phyloP scores from a whole-genome alignment of 2,797 vertebrate genomes.

The Pantherophis vulpinus region DNA sequence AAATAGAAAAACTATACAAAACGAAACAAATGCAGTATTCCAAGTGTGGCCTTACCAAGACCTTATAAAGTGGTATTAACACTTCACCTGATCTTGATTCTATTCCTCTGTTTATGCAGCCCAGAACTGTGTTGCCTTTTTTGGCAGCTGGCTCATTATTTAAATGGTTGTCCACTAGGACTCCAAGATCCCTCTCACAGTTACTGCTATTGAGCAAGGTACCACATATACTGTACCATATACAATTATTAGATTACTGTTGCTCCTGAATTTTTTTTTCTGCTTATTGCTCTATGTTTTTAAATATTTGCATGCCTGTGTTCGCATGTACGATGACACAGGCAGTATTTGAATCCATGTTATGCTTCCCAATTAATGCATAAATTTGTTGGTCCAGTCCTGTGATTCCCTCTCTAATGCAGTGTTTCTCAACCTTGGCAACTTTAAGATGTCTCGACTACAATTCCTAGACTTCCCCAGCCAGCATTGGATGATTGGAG shows the following conservation, averaged over 20 bases:
- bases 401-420: background rate
- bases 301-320: background rate
- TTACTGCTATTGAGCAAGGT: too few species aligned
- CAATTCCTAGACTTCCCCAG: background rate
- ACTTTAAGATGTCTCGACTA: background rate
- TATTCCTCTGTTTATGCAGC: too few species aligned
- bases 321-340: rapidly evolving
- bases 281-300: background rate
- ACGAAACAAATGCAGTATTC: too few species aligned
- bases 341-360: background rate
- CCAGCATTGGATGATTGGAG: background rate
- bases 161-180: too few species aligned
- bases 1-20: too few species aligned
- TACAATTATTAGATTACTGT: background rate
- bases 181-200: too few species aligned
- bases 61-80: too few species aligned
- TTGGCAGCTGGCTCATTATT: too few species aligned
- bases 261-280: background rate
- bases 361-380: background rate
- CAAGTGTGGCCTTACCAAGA: too few species aligned
- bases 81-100: too few species aligned
- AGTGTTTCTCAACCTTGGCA: background rate
- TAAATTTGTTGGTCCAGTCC: background rate
- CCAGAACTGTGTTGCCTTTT: too few species aligned
- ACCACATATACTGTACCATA: too few species aligned